phyloP scores from a whole-genome alignment of 2,888 invertebrate species.

The Macaria notata region DNA sequence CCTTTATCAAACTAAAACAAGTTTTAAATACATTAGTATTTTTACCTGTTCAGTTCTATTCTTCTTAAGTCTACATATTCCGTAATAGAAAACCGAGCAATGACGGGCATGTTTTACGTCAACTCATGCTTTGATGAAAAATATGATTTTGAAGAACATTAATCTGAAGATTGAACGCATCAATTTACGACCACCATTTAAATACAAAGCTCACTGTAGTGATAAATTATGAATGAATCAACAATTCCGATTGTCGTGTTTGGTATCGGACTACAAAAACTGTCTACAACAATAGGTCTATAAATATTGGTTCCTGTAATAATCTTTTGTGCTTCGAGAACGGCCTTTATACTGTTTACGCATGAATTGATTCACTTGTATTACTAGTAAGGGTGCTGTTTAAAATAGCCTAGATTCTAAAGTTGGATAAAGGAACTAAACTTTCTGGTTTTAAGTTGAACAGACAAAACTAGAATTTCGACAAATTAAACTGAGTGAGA shows the following conservation, averaged over 20 bases:
- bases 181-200: slow-evolving; percentile 61
- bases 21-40: too few species aligned
- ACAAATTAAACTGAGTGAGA: too few species aligned
- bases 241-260: slow-evolving; percentile 66
- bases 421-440: too few species aligned
- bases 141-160: slow-evolving; percentile 67
- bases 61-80: slow-evolving; percentile 35
- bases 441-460: too few species aligned
- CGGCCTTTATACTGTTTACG: slow-evolving; percentile 36
- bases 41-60: too few species aligned
- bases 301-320: slow-evolving; percentile 70
- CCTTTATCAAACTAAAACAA: too few species aligned
- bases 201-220: slow-evolving; percentile 73
- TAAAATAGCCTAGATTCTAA: too few species aligned
- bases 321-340: slow-evolving; percentile 49
- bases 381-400: background rate
- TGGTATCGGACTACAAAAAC: slow-evolving; percentile 63
- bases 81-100: slow-evolving; percentile 60
- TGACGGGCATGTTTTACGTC: slow-evolving; percentile 68
- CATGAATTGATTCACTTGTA: slow-evolving; percentile 46
- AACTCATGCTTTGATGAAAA: slow-evolving; percentile 72
- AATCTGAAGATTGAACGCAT: slow-evolving; percentile 58
- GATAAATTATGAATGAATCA: slow-evolving; percentile 77
- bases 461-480: too few species aligned
- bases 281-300: slow-evolving; percentile 69